Base-by-base conservation (phyloP, 2,888 invertebrate species). In the Unio pictorum region DNA sequence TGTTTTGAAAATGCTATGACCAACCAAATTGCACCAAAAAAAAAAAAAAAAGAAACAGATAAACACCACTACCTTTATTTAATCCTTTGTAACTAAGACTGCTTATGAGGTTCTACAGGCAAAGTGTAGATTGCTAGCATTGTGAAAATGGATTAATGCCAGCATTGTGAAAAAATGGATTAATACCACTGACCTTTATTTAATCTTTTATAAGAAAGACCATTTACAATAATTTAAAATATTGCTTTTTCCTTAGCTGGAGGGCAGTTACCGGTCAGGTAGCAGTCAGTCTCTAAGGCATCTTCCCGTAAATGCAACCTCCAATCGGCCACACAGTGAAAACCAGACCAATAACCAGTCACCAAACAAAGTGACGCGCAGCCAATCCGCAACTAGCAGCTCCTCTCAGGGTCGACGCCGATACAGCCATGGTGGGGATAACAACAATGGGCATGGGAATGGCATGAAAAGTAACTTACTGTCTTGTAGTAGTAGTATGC, bases 181-280 rank as follows among this genome's bases (percentile, higher is more conserved):
- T 18, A 45, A 62, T 20, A 62, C 20, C n/a, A 62, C 20, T n/a
- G 23, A 34, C n/a, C 15, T 62, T n/a, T 62, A 15, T 18, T 18
- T 15, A 45, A 8, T 17, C 18, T 7, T 34, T 45, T 45, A 15
- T 45, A 45, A 15, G 15, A 3, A 45, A 11, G 45, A 45, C 11
- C 45, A 15, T 45, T 11, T 69, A 45, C 55, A 61, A 55, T 6
- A 23, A 5, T 66, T 62, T 34, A 34, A 26, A 67, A 45, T 67
- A 23, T 62, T n/a, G 63, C 45, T 65, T 70, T 70, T 76, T 63
- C 76, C 76, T 58, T 91, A 97, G 97, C 95, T 97, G 90, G 97
- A 98, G 92, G 96, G 96, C 84, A 96, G 97, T 91, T 97, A 97
- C 88, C 93, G 97, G 88, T 97, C 98, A 78, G 97, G 98, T 75